Base-by-base conservation (phyloP, 64 coral and sea anemone species). In the Exaiptasia diaphana region DNA sequence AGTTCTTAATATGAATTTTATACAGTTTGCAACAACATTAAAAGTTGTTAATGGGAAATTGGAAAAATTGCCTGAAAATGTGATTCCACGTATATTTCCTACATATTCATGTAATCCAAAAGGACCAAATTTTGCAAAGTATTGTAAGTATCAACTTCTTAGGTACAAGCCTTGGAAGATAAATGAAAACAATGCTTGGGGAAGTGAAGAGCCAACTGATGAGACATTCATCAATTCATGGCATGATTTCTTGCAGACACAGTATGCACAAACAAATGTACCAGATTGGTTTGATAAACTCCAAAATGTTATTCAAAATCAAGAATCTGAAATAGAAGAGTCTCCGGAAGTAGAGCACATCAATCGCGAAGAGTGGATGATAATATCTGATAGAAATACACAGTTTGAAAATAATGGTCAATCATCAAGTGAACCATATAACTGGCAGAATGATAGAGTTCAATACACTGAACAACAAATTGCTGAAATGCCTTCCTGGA, bases 161-260 rank as follows among this genome's bases (percentile, higher is more conserved):
- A 79, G 75, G 48, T 79, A 58, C 41, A 79, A 79, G 44, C 75
- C 75, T 61, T 79, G 75, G 75, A 60, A 79, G 38, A 55, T 8
- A 31, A 79, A 11, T 30, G 28, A 31, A 62, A 7, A 22, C 25
- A 79, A 79, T 79, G 75, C 75, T 25, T 79, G 53, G 75, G 37
- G 48, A 41, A 41, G 10, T 24, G 22, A 75, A 50, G 22, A 79
- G 38, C 50, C 30, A 50, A 59, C 53, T 39, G 53, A 79, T 57
- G 36, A 79, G 23, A 62, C 32, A 60, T 39, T 58, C 35, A 60
- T 79, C 18, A 79, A 5, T 60, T 24, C 18, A 17, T 79, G 53
- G 75, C 75, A 61, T 40, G 53, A 79, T 23, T 79, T 79, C 31
- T 40, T 82, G 10, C 14, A 82, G 52, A 70, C 75, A 43, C 44